Evolutionary conservation across 2,797 vertebrate genomes (phyloP).

Genomic region (Chaunax sp.): DNA sequence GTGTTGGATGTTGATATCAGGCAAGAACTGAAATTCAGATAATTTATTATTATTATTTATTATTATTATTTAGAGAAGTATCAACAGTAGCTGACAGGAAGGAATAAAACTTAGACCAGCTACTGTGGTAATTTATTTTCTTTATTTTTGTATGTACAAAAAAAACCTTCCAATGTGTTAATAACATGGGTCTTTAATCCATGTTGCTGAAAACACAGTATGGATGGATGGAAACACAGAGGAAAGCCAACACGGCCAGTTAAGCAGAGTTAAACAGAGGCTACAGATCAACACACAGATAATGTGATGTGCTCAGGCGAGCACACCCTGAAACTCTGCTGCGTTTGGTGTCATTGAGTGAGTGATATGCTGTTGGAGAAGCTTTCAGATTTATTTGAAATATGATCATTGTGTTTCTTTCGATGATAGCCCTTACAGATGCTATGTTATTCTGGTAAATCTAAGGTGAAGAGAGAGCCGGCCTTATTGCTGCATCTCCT

Average conservation of each 20-base stretch:
- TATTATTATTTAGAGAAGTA: conserved; percentile 9
- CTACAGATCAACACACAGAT: conserved; percentile 63
- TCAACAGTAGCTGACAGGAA: background rate
- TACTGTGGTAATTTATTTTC: conserved; percentile 7
- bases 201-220: conserved; percentile 36
- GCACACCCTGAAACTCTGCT: conserved; percentile 59
- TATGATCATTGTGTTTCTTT: conserved; percentile 73
- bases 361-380: conserved; percentile 63
- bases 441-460: conserved; percentile 73
- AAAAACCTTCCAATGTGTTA: conserved; percentile 20
- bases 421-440: conserved; percentile 70
- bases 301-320: conserved; percentile 63
- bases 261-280: conserved; percentile 60
- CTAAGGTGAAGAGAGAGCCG: conserved; percentile 63
- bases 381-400: conserved; percentile 68
- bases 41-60: conserved; percentile 37
- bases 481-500: conserved; percentile 53
- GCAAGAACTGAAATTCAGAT: conserved; percentile 39
- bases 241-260: conserved; percentile 54
- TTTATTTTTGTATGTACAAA: conserved; percentile 31
- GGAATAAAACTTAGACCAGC: conserved; percentile 21
- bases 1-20: conserved; percentile 11
- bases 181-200: conserved; percentile 11
- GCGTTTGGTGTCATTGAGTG: conserved; percentile 58
- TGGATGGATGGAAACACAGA: conserved; percentile 34